phyloP scores from a whole-genome alignment of 2,113 vertebrate species.

The Canis aureus region DNA sequence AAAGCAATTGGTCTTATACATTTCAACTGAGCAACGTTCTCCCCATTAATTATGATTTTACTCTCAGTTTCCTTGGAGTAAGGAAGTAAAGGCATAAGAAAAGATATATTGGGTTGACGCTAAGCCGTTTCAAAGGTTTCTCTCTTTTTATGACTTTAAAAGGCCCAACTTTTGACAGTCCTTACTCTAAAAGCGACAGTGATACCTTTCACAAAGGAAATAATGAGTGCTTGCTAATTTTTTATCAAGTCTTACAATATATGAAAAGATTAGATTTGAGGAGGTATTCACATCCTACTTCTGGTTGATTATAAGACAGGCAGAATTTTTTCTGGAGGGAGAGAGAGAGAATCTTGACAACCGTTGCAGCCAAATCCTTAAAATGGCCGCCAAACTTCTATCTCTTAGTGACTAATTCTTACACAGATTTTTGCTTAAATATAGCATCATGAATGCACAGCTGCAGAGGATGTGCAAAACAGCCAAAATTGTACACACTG shows the following conservation, averaged over 20 bases:
- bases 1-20: background rate
- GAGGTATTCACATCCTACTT: background rate
- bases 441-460: conserved; percentile 80
- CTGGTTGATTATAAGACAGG: background rate
- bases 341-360: conserved; percentile 35
- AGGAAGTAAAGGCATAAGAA: background rate
- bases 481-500: conserved; percentile 69
- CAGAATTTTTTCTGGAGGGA: background rate
- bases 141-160: background rate
- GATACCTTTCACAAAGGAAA: background rate
- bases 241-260: background rate
- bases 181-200: background rate
- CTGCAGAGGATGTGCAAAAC: conserved; percentile 77
- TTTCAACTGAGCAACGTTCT: background rate
- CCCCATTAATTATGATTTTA: background rate
- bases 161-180: background rate
- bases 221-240: background rate
- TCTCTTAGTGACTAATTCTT: conserved; percentile 57
- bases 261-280: conserved; percentile 6
- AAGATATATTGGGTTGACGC: background rate
- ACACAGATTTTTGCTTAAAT: conserved; percentile 78
- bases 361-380: conserved; percentile 20
- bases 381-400: conserved; percentile 56
- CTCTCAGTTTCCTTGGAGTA: background rate
- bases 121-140: background rate